Conservation (phyloP, 1,140 invertebrate genomes). For the Schlechtendalia chinensis region DNA sequence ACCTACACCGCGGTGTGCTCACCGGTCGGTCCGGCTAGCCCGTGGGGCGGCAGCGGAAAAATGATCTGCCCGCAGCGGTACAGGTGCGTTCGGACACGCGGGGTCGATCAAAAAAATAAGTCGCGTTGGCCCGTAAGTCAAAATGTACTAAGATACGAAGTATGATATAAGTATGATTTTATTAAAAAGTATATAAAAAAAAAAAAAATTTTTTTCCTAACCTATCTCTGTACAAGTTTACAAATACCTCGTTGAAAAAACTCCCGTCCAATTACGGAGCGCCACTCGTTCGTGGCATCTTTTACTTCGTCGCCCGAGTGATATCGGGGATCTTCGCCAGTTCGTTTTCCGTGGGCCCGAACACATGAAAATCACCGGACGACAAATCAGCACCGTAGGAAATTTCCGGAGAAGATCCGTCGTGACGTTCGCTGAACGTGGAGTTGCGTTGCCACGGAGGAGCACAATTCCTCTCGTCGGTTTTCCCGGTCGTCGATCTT, state of each 20-base stretch:
- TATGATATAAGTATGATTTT: no score
- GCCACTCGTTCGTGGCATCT: conserved; percentile 15
- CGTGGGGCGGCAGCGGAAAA: no score
- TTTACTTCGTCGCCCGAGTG: conserved; percentile 50
- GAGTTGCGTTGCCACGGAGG: conserved; percentile 54
- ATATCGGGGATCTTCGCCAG: conserved; percentile 50
- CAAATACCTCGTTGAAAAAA: conserved; percentile 51
- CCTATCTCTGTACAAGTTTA: no score
- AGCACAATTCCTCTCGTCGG: not conserved
- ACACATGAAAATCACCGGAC: conserved; percentile 54
- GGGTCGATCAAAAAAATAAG: conserved; percentile 1
- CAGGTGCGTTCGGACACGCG: no score
- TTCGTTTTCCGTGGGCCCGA: no score
- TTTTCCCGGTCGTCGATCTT: no score
- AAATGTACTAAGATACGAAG: not conserved
- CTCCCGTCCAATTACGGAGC: not conserved
- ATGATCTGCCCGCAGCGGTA: no score
- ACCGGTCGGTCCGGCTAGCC: no score
- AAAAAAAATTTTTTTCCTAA: not conserved
- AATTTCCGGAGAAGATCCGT: no score
- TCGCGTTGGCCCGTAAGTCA: not conserved
- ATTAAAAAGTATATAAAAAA: not conserved
- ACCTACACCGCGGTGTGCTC: no score
- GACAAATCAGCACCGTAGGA: no score
- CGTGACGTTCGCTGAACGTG: no score